These are phyloP conservation scores for Strigamia transsilvanica DNA, from an alignment of 2,888 invertebrate species.

Conservation along the genomic window DNA sequence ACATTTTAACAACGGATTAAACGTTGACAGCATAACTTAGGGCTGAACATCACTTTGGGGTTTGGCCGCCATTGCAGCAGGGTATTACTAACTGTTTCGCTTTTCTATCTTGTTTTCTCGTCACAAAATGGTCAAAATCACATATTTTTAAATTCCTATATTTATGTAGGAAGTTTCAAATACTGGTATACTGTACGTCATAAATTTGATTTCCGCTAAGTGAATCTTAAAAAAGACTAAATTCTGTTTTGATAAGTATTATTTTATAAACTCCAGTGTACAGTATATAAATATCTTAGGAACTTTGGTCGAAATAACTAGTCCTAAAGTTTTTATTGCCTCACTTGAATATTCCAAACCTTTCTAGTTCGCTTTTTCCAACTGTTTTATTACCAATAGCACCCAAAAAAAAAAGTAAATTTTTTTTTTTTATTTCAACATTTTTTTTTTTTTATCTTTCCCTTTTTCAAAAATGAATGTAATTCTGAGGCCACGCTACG, in stretches of 20 bases:
- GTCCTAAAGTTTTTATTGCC: constrained; percentile 27
- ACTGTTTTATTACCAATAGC: constrained; percentile 25
- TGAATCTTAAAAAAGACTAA: neutral
- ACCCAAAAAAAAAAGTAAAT: neutral
- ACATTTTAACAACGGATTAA: no score
- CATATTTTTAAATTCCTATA: no score
- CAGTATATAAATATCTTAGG: neutral
- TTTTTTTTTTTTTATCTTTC: neutral
- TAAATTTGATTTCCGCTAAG: neutral
- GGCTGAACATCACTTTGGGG: no score
- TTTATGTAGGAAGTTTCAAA: neutral
- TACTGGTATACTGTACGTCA: no score
- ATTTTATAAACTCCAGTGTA: neutral
- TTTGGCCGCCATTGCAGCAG: no score
- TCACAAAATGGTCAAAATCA: no score
- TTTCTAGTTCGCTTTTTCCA: neutral
- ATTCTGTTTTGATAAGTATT: neutral
- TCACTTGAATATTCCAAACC: neutral
- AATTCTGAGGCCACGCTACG: neutral
- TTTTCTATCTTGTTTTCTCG: no score
- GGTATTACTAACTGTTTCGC: no score
- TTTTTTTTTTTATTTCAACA: neutral
- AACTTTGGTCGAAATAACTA: neutral
- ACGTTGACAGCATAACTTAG: no score
- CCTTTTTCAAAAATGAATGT: constrained; percentile 15